These are phyloP conservation scores for Micrasema minimum DNA, from an alignment of 1,140 invertebrate genomes.

Conservation along the genomic window DNA sequence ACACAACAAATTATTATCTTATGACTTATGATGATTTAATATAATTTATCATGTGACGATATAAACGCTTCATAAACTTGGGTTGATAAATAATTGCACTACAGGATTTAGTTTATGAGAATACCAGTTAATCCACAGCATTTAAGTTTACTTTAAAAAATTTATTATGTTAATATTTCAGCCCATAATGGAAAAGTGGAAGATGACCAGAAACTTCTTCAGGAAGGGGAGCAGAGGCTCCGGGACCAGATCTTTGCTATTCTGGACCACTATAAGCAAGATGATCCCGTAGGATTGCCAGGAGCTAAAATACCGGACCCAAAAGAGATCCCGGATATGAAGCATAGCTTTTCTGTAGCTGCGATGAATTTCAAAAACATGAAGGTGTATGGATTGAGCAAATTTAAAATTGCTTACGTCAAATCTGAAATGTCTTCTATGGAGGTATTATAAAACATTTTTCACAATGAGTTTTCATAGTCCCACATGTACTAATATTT, in stretches of 20 bases:
- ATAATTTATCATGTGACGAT: no score
- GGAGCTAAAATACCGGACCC: constrained; percentile 82
- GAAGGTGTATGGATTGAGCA: constrained; percentile 78
- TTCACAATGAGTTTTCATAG: no score
- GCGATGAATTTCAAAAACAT: constrained; percentile 78
- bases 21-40: no score
- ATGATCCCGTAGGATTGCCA: constrained; percentile 81
- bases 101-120: no score
- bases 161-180: no score
- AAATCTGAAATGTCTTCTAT: constrained; percentile 74
- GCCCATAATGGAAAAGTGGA: background rate
- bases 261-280: constrained; percentile 84
- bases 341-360: constrained; percentile 75
- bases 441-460: no score
- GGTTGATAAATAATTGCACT: no score
- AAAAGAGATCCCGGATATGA: constrained; percentile 80
- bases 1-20: no score
- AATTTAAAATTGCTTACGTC: constrained; percentile 78
- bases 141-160: no score
- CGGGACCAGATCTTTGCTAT: constrained; percentile 77
- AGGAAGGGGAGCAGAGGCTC: constrained; percentile 71
- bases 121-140: no score
- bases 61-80: no score
- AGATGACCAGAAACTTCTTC: constrained; percentile 10
- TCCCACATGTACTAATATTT: no score